Percentiles rank a stretch among this genome's conserved stretches.
Evolutionary conservation across 2,888 invertebrate species (phyloP).

Genomic region (Yponomeuta evonymella): DNA sequence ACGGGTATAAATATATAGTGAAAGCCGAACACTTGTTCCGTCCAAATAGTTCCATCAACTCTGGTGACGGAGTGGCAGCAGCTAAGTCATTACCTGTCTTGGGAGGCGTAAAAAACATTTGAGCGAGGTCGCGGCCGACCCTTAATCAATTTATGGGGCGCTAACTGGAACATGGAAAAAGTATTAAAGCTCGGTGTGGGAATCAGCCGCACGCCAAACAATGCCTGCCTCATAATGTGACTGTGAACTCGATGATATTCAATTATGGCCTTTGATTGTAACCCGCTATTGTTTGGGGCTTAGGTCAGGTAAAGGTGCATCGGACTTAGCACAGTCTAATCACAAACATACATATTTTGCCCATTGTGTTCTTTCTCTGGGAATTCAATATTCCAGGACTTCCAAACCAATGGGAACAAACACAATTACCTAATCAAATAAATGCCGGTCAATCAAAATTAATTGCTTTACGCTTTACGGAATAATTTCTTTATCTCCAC

Average conservation of each 20-base stretch:
- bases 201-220: conserved; percentile 57
- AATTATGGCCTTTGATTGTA: conserved; percentile 26
- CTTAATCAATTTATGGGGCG: conserved; percentile 75
- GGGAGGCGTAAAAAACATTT: conserved; percentile 57
- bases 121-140: conserved; percentile 47
- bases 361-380: background rate
- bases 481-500: conserved; percentile 72
- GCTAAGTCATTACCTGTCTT: conserved; percentile 50
- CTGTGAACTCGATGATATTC: conserved; percentile 21
- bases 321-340: background rate
- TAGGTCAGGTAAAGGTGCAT: background rate
- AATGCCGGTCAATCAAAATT: conserved; percentile 75
- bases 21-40: background rate
- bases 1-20: background rate
- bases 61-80: conserved; percentile 26
- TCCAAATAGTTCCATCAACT: background rate
- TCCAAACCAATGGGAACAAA: conserved; percentile 57
- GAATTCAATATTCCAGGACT: conserved; percentile 21
- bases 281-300: conserved; percentile 21
- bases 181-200: conserved; percentile 71
- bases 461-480: conserved; percentile 75
- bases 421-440: conserved; percentile 73
- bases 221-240: conserved; percentile 26
- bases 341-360: background rate
- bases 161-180: conserved; percentile 75